Base-by-base conservation (phyloP, 2,888 invertebrate species). In the Prenolepis imparis region DNA sequence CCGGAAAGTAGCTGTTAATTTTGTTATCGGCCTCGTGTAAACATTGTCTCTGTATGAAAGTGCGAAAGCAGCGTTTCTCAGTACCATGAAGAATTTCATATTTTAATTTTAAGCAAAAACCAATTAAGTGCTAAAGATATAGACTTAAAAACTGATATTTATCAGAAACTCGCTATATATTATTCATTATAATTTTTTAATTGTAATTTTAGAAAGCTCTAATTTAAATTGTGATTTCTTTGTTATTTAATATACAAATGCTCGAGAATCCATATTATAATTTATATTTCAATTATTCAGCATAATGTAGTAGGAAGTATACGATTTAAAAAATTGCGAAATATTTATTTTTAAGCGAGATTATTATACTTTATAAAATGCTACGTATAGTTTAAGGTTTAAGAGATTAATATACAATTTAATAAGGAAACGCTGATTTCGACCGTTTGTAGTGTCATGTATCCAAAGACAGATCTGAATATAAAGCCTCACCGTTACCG, bases 1-100 rank as follows among this genome's bases (percentile, higher is more conserved):
- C 81, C 80, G 61, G 66, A 77, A 52, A 66, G 52, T 80, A 80
- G 61, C 44, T 24, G 68, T 85, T 75, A 77, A 84, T 86, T 72
- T 70, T 88, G 85, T 89, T 63, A 64, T 72, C 75, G 86, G 80
- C 86, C 82, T 85, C 89, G 89, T 89, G 89, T 89, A 89, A 89
- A 89, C 89, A 89, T 89, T 86, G 89, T 89, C 89, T 86, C 75
- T 89, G 89, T 87, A 85, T n/a, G 61, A 82, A 82, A 67, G 67
- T 70, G 15, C 82, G 78, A 68, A 67, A 66, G 48, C 83, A 83
- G 78, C 61, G 78, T 78, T 78, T 83, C 68, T 61, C 83, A 32
- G 12, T 21, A 18, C 3, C 28, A 18, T 4, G 48, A 44, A 39
- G 32, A 73, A 12, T 59, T n/a, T 48, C 18, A 21, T 18, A 44